phyloP scores from a whole-genome alignment of 2,888 invertebrate species.

The Hemithea aestivaria region DNA sequence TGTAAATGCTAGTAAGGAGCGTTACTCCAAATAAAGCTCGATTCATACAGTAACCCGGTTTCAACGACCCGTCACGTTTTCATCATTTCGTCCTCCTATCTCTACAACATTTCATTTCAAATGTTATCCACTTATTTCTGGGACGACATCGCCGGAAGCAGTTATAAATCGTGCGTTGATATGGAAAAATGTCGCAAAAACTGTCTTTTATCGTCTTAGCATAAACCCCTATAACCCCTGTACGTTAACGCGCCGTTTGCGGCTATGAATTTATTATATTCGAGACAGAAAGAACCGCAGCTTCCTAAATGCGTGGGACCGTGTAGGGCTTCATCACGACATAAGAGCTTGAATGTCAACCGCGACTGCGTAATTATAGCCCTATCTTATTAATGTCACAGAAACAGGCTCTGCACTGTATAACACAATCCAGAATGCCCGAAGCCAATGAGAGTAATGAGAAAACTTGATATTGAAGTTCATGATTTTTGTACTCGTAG shows the following conservation, averaged over 20 bases:
- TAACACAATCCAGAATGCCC: conserved; percentile 15
- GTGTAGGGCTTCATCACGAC: conserved; percentile 45
- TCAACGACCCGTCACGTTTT: conserved; percentile 36
- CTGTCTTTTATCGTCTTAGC: conserved; percentile 51
- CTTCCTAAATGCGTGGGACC: conserved; percentile 60
- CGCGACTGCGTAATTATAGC: conserved; percentile 55
- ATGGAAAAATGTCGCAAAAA: conserved; percentile 56
- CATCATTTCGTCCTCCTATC: conserved; percentile 41
- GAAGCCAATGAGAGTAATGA: conserved; percentile 18
- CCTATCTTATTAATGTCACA: conserved; percentile 50
- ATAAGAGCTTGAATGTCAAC: conserved; percentile 62
- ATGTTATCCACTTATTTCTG: conserved; percentile 50
- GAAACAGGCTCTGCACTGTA: conserved; percentile 27
- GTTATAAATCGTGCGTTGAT: conserved; percentile 60
- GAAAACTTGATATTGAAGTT: conserved; percentile 16
- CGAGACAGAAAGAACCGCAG: conserved; percentile 54
- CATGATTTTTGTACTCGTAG: conserved; percentile 13
- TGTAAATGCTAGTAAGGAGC: too few species aligned
- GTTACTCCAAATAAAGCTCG: conserved; percentile 1
- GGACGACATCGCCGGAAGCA: conserved; percentile 52
- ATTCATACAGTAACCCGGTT: conserved; percentile 20
- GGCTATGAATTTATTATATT: conserved; percentile 41
- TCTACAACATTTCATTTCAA: conserved; percentile 47
- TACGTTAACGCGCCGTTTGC: conserved; percentile 39
- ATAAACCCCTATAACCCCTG: conserved; percentile 33